Evolutionary conservation across 2,888 invertebrate genomes (phyloP), one percentile per base, ranked within the genome.

Genomic region (Glaucopsyche alexis): DNA sequence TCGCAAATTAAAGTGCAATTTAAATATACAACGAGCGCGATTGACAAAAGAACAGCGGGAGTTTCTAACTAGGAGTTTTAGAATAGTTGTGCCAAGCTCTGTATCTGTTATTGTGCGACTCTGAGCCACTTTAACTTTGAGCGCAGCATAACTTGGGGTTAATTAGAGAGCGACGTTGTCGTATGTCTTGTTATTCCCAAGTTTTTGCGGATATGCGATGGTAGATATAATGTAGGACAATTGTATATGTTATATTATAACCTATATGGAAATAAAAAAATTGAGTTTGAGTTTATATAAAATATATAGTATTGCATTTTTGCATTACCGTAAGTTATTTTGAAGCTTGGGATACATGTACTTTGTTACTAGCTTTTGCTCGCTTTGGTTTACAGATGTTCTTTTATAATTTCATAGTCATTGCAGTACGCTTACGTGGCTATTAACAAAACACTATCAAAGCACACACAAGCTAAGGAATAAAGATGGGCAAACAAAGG

Each of bases 121-220:
- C 74, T 75, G 74, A 75, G 73, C 77, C 71, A 76, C 76, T 74
- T 73, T 75, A 75, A 75, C 75, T 77, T 75, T 75, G 75, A 71
- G 67, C 70, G 72, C 72, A 73, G 64, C 60, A 38, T 75, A 49
- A 69, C 69, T 69, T 49, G 14, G 66, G 74, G 71, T 72, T 76
- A 76, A 77, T 76, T 77, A 77, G 73, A 73, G 74, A 67, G 70
- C 52, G 71, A 71, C 42, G 29, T 73, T 67, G 66, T 16, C 40
- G 19, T 16, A 14, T 45, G 67, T 47, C 60, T 38, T 60, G 60
- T 60, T 60, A 60, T 60, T 60, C 60, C 16, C 29, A 29, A 13
- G 60, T 60, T 14, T 60, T 60, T 19, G 55, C 55, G 55, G 19
- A 60, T 16, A 7, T 52, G n/a, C n/a, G n/a, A n/a, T n/a, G n/a